Percentiles rank a stretch among this genome's conserved stretches.
These are phyloP conservation scores for Saturnia japonica DNA, from an alignment of 2,888 invertebrate species.

Conservation along the genomic window DNA sequence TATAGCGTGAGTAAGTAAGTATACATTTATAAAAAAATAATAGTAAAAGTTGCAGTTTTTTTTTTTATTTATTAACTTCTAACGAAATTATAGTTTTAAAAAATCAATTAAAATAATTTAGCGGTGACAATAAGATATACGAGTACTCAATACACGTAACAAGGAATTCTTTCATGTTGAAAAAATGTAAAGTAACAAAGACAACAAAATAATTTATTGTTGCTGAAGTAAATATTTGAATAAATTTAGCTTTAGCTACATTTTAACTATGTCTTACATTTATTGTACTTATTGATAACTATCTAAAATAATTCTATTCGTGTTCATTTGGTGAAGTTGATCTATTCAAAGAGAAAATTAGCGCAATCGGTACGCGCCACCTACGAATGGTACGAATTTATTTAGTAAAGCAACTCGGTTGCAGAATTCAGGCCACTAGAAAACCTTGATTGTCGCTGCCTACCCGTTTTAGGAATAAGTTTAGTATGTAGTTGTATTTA, in stretches of 20 bases:
- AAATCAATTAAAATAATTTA: not conserved
- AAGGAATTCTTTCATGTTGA: too few species aligned
- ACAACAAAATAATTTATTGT: not conserved
- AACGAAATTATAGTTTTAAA: not conserved
- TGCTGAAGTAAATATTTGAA: not conserved
- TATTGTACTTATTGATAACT: not conserved
- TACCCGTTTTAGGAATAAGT: slow-evolving; percentile 24
- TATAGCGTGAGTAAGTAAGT: not conserved
- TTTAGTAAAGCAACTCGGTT: slow-evolving; percentile 20
- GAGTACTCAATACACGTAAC: not conserved
- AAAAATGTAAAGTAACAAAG: too few species aligned
- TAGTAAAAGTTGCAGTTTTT: not conserved
- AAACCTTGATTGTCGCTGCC: slow-evolving; percentile 32
- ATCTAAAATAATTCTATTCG: not conserved
- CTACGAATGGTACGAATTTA: slow-evolving; percentile 19
- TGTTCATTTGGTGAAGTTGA: not conserved
- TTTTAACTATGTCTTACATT: not conserved
- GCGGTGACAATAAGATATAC: not conserved
- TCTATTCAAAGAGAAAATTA: slow-evolving; percentile 21
- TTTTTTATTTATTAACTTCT: not conserved
- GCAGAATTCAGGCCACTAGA: slow-evolving; percentile 32
- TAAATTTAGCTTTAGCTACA: not conserved
- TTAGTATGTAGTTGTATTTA: slow-evolving; percentile 20
- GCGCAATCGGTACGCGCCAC: slow-evolving; percentile 21
- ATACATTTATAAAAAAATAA: not conserved